Conservation (phyloP, 2,888 invertebrate species). For the Unio pictorum region DNA sequence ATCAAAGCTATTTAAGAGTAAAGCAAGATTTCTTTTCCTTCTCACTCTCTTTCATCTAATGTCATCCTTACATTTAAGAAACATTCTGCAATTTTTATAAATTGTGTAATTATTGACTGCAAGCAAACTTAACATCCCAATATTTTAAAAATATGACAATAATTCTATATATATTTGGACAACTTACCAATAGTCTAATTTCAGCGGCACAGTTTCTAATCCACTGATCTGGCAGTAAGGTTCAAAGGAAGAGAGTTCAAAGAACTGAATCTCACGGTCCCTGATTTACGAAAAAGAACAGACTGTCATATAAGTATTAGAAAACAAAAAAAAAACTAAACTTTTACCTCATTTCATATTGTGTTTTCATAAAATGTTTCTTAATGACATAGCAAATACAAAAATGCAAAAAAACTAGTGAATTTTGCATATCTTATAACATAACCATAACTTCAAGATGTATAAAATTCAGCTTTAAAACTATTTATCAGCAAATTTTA, state of each 20-base stretch:
- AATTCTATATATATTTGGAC: neutral
- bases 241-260: slow-evolving; percentile 71
- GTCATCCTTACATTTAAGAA: neutral
- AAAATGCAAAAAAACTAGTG: no score
- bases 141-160: no score
- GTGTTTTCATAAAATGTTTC: no score
- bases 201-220: slow-evolving; percentile 69
- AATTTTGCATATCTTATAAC: no score
- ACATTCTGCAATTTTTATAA: neutral
- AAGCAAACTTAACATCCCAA: no score
- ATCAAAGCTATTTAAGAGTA: no score
- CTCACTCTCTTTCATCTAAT: neutral
- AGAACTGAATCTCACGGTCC: slow-evolving; percentile 72
- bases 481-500: no score
- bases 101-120: no score
- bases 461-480: no score
- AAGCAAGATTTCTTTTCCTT: neutral
- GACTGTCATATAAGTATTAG: neutral
- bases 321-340: neutral
- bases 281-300: slow-evolving; percentile 47
- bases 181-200: slow-evolving; percentile 69
- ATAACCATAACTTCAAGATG: no score
- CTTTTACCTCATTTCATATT: neutral
- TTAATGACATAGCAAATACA: no score
- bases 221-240: slow-evolving; percentile 72